Evolutionary conservation across 2,797 vertebrate genomes (phyloP).

Genomic region (Potorous gilbertii): DNA sequence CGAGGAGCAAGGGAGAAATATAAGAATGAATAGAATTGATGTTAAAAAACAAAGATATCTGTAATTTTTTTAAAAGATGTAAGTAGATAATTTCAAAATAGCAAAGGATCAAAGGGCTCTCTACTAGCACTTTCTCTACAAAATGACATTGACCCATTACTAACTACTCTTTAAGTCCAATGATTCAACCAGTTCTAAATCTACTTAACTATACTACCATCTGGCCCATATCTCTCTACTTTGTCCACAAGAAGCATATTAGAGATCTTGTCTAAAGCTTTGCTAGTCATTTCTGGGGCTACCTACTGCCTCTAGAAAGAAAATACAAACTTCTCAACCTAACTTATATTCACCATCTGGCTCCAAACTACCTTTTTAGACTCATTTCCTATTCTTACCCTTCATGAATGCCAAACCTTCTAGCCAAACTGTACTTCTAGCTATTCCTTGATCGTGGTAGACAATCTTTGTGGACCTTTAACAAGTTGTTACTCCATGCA

Average conservation of each 20-base stretch:
- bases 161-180: background rate
- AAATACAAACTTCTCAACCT: background rate
- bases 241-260: background rate
- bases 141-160: background rate
- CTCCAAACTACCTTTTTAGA: background rate
- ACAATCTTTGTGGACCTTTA: background rate
- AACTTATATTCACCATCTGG: background rate
- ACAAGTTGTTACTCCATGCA: background rate
- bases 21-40: background rate
- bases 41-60: background rate
- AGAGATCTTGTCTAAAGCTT: background rate
- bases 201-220: background rate
- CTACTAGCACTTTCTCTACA: background rate
- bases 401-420: background rate
- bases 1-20: background rate
- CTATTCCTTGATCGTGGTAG: background rate
- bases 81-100: background rate
- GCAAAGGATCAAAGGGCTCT: background rate
- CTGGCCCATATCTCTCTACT: background rate
- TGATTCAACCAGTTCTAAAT: background rate
- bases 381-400: background rate
- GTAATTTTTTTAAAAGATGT: background rate
- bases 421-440: background rate
- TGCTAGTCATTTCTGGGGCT: background rate
- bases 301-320: background rate